Evolutionary conservation across 1,140 invertebrate genomes (phyloP), one percentile per base, ranked within the genome.

Genomic region (Drosophila kikkawai): DNA sequence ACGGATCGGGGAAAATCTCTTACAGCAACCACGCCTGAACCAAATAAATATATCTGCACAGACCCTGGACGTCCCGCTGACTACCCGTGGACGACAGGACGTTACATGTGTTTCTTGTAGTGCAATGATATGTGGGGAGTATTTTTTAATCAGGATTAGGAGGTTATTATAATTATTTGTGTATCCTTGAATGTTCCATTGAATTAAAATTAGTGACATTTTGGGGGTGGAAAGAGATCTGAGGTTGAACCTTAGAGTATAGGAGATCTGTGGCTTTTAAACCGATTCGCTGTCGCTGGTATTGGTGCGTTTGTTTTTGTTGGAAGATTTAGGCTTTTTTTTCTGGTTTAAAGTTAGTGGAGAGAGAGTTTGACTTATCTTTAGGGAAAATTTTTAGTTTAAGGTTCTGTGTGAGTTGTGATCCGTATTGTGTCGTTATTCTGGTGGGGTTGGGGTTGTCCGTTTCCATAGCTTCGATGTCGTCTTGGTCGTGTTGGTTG

Each of bases 181-280:
- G 37, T 69, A 75, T 39, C 66, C 73, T 63, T n/a, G n/a, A n/a
- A n/a, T n/a, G 29, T 70, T 76, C 51, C 66, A 79, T 60, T 76
- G 77, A 26, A 76, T 48, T 47, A 79, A 29, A 37, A 45, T 55
- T 42, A 59, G 29, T 12, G 17, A 22, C 22, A 22, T 22, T 22
- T 22, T 22, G 22, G 22, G 22, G 22, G 22, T 22, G 22, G 2
- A 22, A 22, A 22, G 22, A 22, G 22, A 22, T 22, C 22, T 22
- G 22, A 22, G 22, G 22, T 1, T 22, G 22, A 22, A 22, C 22
- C 22, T 22, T 22, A 22, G 22, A 22, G 22, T 22, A 22, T 1
- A 22, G 22, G 22, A 22, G 22, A 22, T 22, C 22, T 22, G 36
- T 55, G 36, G 26, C 11, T 65, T 65, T 53, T 56, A 65, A 55